phyloP scores from a whole-genome alignment of 2,888 invertebrate genomes.

The Mesorhabditis sp. region DNA sequence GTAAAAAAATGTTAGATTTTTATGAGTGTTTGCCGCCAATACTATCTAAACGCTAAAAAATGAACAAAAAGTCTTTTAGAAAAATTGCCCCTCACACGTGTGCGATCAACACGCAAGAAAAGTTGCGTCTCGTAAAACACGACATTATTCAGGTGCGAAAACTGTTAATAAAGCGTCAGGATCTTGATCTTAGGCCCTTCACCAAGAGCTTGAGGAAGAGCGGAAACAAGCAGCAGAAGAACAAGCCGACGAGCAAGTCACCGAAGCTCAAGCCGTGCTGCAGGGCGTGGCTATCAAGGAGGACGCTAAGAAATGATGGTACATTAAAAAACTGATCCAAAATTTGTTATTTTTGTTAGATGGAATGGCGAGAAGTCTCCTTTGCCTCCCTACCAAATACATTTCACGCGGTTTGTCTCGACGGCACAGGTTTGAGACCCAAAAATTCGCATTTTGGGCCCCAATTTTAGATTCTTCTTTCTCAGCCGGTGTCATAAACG shows the following conservation, averaged over 20 bases:
- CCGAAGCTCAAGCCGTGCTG: background rate
- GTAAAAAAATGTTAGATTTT: background rate
- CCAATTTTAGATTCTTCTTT: too few relatives aligned
- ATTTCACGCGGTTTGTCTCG: background rate
- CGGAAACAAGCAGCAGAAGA: background rate
- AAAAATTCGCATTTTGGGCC: too few relatives aligned
- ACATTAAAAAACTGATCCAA: background rate
- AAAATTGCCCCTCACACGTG: slow-evolving; percentile 41
- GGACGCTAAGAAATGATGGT: background rate
- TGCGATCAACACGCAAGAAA: slow-evolving; percentile 34
- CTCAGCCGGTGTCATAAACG: too few relatives aligned
- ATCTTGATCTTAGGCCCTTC: background rate
- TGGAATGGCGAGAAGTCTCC: slow-evolving; percentile 1
- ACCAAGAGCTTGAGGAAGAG: background rate
- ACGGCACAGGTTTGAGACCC: too few relatives aligned
- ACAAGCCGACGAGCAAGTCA: background rate
- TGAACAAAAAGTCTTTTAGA: background rate
- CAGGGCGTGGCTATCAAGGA: background rate
- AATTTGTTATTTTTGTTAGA: background rate
- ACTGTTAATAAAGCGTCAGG: background rate
- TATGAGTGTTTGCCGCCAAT: background rate
- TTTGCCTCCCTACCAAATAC: background rate
- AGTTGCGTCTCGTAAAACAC: slow-evolving; percentile 30
- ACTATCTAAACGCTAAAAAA: background rate
- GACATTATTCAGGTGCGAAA: slow-evolving; percentile 24